These are phyloP conservation scores for Caenorhabditis japonica DNA, from an alignment of 2,888 invertebrate genomes.

Conservation along the genomic window DNA sequence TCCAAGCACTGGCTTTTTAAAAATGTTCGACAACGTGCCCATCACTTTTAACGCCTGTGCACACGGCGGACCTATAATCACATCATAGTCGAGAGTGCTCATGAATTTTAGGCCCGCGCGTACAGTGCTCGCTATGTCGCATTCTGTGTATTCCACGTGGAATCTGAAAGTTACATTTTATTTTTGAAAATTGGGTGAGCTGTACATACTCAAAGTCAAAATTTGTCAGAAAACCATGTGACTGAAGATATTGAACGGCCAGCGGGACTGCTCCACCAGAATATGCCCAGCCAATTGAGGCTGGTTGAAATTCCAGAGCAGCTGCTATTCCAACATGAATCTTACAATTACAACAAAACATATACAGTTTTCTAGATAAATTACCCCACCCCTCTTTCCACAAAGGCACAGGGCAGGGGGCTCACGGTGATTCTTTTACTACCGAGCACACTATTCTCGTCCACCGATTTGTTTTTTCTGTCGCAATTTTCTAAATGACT, in stretches of 20 bases:
- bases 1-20: slow-evolving; percentile 21
- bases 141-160: slow-evolving; percentile 43
- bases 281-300: slow-evolving; percentile 32
- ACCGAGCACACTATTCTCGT: too few species aligned
- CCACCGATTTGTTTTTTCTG: too few species aligned
- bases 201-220: slow-evolving; percentile 47
- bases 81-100: slow-evolving; percentile 53
- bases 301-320: slow-evolving; percentile 14
- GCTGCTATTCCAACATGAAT: too few species aligned
- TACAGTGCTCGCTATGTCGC: slow-evolving; percentile 24
- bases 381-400: too few species aligned
- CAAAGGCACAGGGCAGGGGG: too few species aligned
- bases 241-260: slow-evolving; percentile 23
- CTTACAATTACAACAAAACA: not conserved
- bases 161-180: slow-evolving; percentile 19
- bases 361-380: not conserved
- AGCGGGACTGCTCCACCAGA: slow-evolving; percentile 39
- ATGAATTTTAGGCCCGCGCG: slow-evolving; percentile 57
- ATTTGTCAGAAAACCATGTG: slow-evolving; percentile 8
- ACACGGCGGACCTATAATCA: slow-evolving; percentile 64
- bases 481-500: too few species aligned
- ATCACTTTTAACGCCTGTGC: slow-evolving; percentile 26
- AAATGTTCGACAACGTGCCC: slow-evolving; percentile 33
- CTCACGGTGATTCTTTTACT: too few species aligned
- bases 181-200: too few species aligned